phyloP scores from a whole-genome alignment of 2,113 vertebrate species.

The cattle (Bos taurus) region ARS-UCD2.0 NC_037336.1:21001001-21001500 shows the following conservation, averaged over 20 bases:
- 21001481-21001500: constrained; percentile 13
- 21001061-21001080: rapidly evolving
- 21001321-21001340: neutral
- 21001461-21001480: neutral
- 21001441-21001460: neutral
- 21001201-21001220: neutral
- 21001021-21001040: neutral
- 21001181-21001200: neutral
- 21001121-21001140: neutral
- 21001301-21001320: neutral
- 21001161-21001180: neutral
- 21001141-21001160: neutral
- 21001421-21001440: neutral
- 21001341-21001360: neutral
- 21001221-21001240: neutral
- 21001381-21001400: neutral
- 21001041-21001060: neutral
- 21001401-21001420: neutral
- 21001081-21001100: neutral
- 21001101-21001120: neutral
- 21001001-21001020: neutral
- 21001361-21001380: neutral
- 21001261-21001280: neutral
- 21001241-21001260: neutral
- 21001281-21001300: neutral